Conservation (phyloP, 2,797 vertebrate species). For the Enteromius mattozi region DNA sequence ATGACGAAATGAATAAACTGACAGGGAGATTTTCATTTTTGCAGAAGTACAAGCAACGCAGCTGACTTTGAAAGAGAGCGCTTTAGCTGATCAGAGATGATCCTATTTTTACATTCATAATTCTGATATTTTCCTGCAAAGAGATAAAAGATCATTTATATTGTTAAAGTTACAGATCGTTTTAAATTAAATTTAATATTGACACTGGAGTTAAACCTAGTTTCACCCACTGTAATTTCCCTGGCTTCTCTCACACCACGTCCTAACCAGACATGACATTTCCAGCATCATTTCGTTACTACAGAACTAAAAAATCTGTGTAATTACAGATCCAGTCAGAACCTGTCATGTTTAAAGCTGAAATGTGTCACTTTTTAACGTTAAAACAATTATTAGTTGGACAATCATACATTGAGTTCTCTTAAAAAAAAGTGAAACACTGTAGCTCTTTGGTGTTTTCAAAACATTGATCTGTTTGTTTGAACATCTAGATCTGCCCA, state of each 20-base stretch:
- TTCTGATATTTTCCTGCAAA: not conserved
- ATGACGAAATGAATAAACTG: slow-evolving; percentile 28
- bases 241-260: not conserved
- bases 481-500: not conserved
- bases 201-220: not conserved
- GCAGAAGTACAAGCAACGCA: not conserved
- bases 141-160: not conserved
- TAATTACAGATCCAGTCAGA: too few relatives aligned
- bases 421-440: not conserved
- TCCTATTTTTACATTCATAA: slow-evolving; percentile 25
- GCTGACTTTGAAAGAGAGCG: not conserved
- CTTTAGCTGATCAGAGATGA: not conserved
- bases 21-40: slow-evolving; percentile 8
- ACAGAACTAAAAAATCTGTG: not conserved
- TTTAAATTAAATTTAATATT: slow-evolving; percentile 24
- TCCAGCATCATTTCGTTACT: not conserved
- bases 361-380: not conserved
- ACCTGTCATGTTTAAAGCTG: not conserved
- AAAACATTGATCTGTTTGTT: slow-evolving; percentile 19
- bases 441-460: not conserved
- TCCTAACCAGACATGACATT: not conserved
- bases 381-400: not conserved
- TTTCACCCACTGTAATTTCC: not conserved
- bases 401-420: too few relatives aligned
- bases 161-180: not conserved